Evolutionary conservation across 2,888 invertebrate genomes (phyloP).

Genomic region (Drosophila glabriapex): DNA sequence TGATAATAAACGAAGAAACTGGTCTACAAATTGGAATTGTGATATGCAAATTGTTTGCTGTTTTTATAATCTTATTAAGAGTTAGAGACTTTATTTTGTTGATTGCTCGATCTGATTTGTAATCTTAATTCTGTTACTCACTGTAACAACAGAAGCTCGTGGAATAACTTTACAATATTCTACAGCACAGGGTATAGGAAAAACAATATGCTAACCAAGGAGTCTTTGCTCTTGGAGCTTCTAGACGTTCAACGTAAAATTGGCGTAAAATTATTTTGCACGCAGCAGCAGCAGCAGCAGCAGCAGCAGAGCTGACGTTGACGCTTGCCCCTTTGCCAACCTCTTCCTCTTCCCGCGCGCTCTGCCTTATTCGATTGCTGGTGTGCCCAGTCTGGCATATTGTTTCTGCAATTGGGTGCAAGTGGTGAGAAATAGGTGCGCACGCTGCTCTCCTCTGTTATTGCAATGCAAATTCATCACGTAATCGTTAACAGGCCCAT

Average conservation of each 20-base stretch:
- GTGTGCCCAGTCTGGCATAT: slow-evolving; percentile 55
- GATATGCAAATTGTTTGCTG: neutral
- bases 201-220: slow-evolving; percentile 23
- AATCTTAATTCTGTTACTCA: neutral
- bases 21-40: neutral
- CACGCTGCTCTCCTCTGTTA: slow-evolving; percentile 44
- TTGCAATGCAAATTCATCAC: slow-evolving; percentile 77
- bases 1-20: neutral
- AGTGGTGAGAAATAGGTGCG: slow-evolving; percentile 10
- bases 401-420: slow-evolving; percentile 41
- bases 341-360: neutral
- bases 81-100: neutral
- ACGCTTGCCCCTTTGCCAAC: slow-evolving; percentile 33
- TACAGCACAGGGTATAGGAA: slow-evolving; percentile 8
- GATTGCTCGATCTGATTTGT: neutral
- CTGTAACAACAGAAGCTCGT: neutral
- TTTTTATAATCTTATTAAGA: neutral
- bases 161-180: neutral
- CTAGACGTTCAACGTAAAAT: slow-evolving; percentile 61
- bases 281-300: slow-evolving; percentile 50
- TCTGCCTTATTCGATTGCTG: slow-evolving; percentile 36
- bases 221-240: slow-evolving; percentile 20
- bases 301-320: slow-evolving; percentile 39
- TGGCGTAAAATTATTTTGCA: slow-evolving; percentile 76
- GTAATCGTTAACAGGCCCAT: slow-evolving; percentile 72